Percentiles rank a stretch among this genome's conserved stretches.
Evolutionary conservation across 2,888 invertebrate genomes (phyloP).

Genomic region (Tanypteryx hageni): DNA sequence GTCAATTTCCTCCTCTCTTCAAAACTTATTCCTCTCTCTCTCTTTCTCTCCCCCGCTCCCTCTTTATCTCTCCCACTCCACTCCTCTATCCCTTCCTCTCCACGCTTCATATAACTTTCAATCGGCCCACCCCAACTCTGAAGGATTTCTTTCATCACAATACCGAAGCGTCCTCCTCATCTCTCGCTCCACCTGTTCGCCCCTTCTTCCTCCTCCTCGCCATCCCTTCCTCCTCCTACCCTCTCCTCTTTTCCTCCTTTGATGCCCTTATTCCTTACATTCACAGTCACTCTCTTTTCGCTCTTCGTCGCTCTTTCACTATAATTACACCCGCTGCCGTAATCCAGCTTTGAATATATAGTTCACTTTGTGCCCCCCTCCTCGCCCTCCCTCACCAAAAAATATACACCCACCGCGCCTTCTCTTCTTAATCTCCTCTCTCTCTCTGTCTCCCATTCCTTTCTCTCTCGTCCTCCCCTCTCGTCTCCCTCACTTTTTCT

Average conservation of each 20-base stretch:
- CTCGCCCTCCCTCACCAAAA: not conserved
- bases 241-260: not conserved
- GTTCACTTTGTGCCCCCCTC: conserved; percentile 39
- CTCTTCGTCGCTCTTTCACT: conserved; percentile 35
- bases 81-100: not conserved
- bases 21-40: conserved; percentile 52
- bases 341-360: conserved; percentile 57
- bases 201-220: not conserved
- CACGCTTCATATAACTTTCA: conserved; percentile 4
- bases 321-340: conserved; percentile 52
- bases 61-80: not conserved
- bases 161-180: not conserved
- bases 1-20: conserved; percentile 30
- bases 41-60: not conserved
- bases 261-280: conserved; percentile 31
- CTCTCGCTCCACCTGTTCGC: not conserved
- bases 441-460: not conserved
- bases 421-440: not conserved
- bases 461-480: not conserved
- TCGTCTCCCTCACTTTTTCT: not conserved
- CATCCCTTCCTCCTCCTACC: not conserved
- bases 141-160: conserved; percentile 53
- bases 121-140: conserved; percentile 22
- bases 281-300: not conserved
- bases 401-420: not conserved